Base-by-base conservation (phyloP, 92 coral and sea anemone species). In the Pocillopora grandis region DNA sequence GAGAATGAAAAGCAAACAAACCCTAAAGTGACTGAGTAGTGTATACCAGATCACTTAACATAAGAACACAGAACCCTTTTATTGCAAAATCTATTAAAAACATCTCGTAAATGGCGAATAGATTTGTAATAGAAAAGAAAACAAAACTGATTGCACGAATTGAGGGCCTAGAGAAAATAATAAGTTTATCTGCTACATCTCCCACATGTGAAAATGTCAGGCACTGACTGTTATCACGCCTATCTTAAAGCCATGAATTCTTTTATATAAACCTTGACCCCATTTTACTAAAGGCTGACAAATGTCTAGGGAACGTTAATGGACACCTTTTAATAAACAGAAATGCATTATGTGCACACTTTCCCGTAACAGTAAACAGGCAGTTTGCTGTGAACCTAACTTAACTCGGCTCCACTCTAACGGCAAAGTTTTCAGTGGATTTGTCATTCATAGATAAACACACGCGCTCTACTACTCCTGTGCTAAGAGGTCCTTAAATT, bases 371-470 rank as follows among this genome's bases (percentile, higher is more conserved):
- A 42, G 75, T 74, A 75, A 75, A 83, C 86, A 71, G 62, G 20
- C 57, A 16, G 80, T 17, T 83, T 27, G 73, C 64, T 64, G 31
- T 73, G 31, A 48, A 63, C 66, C 59, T 75, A 56, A 60, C 77
- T 71, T 17, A 65, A 83, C 75, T 63, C 72, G 33, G 21, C 33
- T 62, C 78, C 52, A 55, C 64, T 83, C 86, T 55, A 83, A 59
- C 66, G 75, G 80, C 86, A 83, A 83, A 83, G 73, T 73, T 62
- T 82, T 58, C 49, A 68, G 84, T 48, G 67, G 77, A 82, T 79
- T 88, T 85, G 93, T 90, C 93, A 84, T 76, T 79, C 85, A 81
- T 90, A 94, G 85, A 91, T 92, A 94, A 92, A 94, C 83, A 92
- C 98, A 94, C 92, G 88, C 92, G 86, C 93, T 94, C 95, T 87